Conservation (phyloP, 2,888 invertebrate species). For the Unio delphinus region DNA sequence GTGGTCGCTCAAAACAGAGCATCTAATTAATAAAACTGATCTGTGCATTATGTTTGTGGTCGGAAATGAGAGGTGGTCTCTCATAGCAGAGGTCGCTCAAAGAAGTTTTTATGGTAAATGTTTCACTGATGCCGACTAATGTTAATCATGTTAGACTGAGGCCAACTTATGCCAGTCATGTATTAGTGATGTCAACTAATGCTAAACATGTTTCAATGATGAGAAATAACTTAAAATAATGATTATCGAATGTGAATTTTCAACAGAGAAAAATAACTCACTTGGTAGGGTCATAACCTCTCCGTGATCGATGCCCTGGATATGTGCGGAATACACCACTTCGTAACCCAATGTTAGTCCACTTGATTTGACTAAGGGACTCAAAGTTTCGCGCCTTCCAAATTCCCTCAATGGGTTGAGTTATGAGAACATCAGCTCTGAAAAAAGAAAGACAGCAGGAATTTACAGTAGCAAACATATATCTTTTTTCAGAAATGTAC, state of each 20-base stretch:
- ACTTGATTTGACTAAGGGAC: constrained; percentile 70
- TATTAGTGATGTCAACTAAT: too few species aligned
- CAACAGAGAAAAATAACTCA: constrained; percentile 31
- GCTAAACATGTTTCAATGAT: too few species aligned
- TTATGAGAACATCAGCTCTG: constrained; percentile 71
- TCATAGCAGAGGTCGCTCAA: too few species aligned
- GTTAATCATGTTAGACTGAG: too few species aligned
- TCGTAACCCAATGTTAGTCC: constrained; percentile 72
- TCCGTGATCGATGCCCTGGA: constrained; percentile 70
- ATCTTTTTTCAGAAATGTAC: too few species aligned
- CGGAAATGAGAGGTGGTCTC: too few species aligned
- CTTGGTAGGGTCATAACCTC: constrained; percentile 71
- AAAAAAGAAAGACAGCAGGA: constrained; percentile 4
- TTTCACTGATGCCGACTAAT: too few species aligned
- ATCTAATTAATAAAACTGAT: too few species aligned
- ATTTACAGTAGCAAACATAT: neutral
- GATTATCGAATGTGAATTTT: neutral
- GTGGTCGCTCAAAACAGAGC: too few species aligned
- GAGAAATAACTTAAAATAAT: neutral
- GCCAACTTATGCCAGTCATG: too few species aligned
- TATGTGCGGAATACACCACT: constrained; percentile 72
- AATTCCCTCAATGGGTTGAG: constrained; percentile 70
- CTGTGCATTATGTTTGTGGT: too few species aligned
- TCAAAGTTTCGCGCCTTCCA: constrained; percentile 70
- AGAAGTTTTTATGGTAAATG: too few species aligned